Evolutionary conservation across 2,113 vertebrate genomes (phyloP).

Genomic region (Cranoglanis bouderius): DNA sequence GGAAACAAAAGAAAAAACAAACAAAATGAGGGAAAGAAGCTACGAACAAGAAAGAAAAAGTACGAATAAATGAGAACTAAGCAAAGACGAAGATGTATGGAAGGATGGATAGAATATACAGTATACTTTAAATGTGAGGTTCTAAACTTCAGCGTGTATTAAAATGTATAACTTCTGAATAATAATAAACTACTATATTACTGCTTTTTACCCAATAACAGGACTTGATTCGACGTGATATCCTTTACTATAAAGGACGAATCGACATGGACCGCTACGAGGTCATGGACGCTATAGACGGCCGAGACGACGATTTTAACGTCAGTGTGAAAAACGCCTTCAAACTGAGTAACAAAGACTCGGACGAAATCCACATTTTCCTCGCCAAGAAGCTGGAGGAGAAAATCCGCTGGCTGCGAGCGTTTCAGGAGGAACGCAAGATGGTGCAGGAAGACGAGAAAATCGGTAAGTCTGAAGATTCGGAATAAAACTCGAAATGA

Average conservation of each 20-base stretch:
- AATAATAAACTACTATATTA: background rate
- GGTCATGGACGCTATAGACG: slow-evolving; percentile 90
- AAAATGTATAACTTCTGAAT: background rate
- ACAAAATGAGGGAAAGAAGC: background rate
- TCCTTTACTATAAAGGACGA: slow-evolving; percentile 97
- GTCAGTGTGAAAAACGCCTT: slow-evolving; percentile 98
- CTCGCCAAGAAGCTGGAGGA: slow-evolving; percentile 98
- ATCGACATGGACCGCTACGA: slow-evolving; percentile 98
- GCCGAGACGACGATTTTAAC: slow-evolving; percentile 96
- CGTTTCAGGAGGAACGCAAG: slow-evolving; percentile 97
- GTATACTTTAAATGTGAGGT: background rate
- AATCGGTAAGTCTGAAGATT: slow-evolving; percentile 81
- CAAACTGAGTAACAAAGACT: slow-evolving; percentile 96
- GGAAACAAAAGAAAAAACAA: background rate
- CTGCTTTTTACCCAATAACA: slow-evolving; percentile 54
- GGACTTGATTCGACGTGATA: slow-evolving; percentile 97
- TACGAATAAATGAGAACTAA: background rate
- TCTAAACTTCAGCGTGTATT: background rate
- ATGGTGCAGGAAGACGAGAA: slow-evolving; percentile 99
- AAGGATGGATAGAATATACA: background rate
- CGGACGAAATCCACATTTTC: slow-evolving; percentile 96
- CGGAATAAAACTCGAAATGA: background rate
- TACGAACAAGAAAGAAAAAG: background rate
- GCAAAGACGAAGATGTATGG: background rate
- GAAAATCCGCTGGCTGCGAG: slow-evolving; percentile 96